Evolutionary conservation across 2,888 invertebrate genomes (phyloP), one percentile per base, ranked within the genome.

Genomic region (Coelinius sp.): DNA sequence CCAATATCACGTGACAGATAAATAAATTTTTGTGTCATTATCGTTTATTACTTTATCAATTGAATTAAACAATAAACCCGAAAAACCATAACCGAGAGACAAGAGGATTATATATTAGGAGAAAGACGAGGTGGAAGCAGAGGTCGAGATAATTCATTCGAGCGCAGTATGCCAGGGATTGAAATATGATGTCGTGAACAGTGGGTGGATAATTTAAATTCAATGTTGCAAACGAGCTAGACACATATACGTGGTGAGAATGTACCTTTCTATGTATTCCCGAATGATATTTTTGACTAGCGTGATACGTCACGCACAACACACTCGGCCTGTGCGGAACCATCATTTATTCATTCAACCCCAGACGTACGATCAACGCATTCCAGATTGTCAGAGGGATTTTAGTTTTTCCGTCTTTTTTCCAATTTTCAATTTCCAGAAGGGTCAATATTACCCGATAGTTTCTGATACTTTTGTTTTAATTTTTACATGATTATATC

Each of bases 131-230:
- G 10, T 38, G 10, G 10, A 38, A 38, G 38, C 38, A 38, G 38
- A 38, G 38, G 38, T 6, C 10, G 38, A 38, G 10, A 38, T 38
- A 38, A 38, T 38, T 38, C 38, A 38, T 38, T 38, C 38, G 38
- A 10, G 38, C 38, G 38, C 38, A 38, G 38, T 10, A 38, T 38
- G 38, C 38, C 38, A 38, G 38, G 38, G 38, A 38, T 38, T 5
- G 38, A 38, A n/a, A 38, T 38, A 38, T 38, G 38, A 38, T 10
- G 38, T 38, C 38, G 38, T 38, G 38, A 38, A 38, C 38, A 38
- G 38, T 38, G 38, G 38, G 38, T 38, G 75, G 74, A 78, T 80
- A 78, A 80, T 80, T 80, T 79, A 78, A 79, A 79, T 79, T 80
- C 80, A 80, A 80, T 80, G 80, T 76, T 73, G 72, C 66, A 65